phyloP scores from a whole-genome alignment of 2,113 vertebrate genomes.

The Catharus bicknelli region DNA sequence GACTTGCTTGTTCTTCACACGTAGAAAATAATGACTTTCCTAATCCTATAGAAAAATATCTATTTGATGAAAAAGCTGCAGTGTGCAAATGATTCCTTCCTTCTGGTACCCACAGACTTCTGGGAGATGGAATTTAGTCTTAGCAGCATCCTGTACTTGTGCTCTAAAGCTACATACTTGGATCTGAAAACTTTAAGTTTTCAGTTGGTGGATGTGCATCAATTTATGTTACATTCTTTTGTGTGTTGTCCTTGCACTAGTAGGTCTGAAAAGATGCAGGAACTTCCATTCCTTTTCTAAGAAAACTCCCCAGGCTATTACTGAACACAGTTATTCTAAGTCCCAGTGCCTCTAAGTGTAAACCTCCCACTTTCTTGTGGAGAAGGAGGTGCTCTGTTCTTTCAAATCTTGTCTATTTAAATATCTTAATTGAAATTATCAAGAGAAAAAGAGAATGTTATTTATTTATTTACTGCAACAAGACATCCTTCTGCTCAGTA shows the following conservation, averaged over 20 bases:
- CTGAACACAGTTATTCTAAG: neutral
- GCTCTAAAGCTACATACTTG: rapidly evolving
- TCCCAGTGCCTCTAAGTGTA: neutral
- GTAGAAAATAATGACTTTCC: neutral
- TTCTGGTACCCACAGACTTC: neutral
- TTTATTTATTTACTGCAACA: neutral
- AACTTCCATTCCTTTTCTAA: neutral
- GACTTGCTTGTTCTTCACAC: neutral
- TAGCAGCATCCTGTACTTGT: neutral
- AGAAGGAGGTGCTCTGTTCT: neutral
- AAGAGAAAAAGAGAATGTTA: neutral
- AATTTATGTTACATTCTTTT: neutral
- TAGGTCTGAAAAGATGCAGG: neutral
- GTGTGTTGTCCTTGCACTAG: neutral
- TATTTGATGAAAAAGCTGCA: neutral
- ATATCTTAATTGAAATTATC: neutral
- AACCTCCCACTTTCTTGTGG: neutral
- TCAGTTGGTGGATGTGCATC: neutral
- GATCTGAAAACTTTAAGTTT: neutral
- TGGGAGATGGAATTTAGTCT: neutral
- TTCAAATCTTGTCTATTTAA: neutral
- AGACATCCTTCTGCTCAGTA: neutral
- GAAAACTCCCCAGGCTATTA: rapidly evolving
- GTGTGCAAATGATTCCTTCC: neutral
- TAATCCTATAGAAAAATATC: neutral